phyloP scores from a whole-genome alignment of 2,888 invertebrate genomes.

The Rhingia rostrata region DNA sequence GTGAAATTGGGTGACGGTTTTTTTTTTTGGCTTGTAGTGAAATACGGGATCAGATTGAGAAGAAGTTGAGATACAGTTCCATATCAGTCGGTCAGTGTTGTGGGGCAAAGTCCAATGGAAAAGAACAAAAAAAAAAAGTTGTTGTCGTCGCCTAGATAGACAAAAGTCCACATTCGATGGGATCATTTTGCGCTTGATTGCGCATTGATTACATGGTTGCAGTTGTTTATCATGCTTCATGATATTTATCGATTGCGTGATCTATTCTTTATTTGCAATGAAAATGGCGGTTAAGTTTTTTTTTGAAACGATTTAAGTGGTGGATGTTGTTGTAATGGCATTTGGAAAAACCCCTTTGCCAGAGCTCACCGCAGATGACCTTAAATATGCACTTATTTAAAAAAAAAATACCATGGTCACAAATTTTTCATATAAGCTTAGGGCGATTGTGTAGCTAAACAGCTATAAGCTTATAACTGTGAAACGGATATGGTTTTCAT shows the following conservation, averaged over 20 bases:
- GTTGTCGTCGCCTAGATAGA: constrained; percentile 54
- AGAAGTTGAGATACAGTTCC: constrained; percentile 8
- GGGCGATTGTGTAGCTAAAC: too few relatives aligned
- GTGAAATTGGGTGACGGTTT: constrained; percentile 62
- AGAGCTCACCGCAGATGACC: too few relatives aligned
- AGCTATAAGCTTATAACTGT: too few relatives aligned
- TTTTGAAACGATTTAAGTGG: constrained; percentile 15
- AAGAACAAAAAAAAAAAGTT: constrained; percentile 15
- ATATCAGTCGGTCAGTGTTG: constrained; percentile 5
- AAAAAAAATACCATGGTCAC: too few relatives aligned
- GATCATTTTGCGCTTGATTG: constrained; percentile 60
- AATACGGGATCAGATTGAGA: constrained; percentile 7
- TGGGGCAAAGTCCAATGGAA: constrained; percentile 15
- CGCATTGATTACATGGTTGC: constrained; percentile 63
- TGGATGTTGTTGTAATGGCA: too few relatives aligned
- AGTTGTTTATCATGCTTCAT: constrained; percentile 58
- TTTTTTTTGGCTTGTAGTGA: constrained; percentile 16
- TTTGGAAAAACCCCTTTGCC: too few relatives aligned
- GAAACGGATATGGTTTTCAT: too few relatives aligned
- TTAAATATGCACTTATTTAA: too few relatives aligned
- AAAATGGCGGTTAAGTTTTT: constrained; percentile 19
- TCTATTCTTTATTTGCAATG: constrained; percentile 16
- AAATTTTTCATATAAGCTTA: too few relatives aligned
- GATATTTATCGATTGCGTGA: constrained; percentile 48
- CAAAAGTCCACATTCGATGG: neutral